phyloP scores from a whole-genome alignment of 2,797 vertebrate genomes.

The Mormyrus hasselquistii region DNA sequence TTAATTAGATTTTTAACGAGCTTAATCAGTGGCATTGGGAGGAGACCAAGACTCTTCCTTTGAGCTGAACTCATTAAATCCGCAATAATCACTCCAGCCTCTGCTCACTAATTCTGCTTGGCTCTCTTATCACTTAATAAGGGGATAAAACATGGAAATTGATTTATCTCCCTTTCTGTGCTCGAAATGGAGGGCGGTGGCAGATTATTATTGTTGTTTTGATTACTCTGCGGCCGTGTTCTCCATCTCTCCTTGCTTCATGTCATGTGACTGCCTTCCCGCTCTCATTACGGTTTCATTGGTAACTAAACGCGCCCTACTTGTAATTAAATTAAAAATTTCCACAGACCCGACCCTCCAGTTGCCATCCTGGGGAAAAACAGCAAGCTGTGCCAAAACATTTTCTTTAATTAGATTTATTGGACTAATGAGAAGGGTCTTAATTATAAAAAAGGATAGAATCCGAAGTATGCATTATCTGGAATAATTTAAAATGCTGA shows the following conservation, averaged over 20 bases:
- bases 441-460: constrained; percentile 28
- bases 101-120: constrained; percentile 29
- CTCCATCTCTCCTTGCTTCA: constrained; percentile 23
- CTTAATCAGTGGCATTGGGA: constrained; percentile 44
- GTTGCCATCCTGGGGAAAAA: constrained; percentile 12
- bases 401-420: constrained; percentile 49
- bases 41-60: constrained; percentile 21
- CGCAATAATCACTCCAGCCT: constrained; percentile 31
- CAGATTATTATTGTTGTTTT: constrained; percentile 51
- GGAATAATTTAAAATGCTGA: constrained; percentile 21
- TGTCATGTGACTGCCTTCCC: constrained; percentile 33
- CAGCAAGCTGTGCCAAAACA: constrained; percentile 37
- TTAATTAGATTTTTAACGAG: constrained; percentile 47
- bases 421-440: constrained; percentile 38
- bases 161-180: constrained; percentile 41
- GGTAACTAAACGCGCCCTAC: constrained; percentile 45
- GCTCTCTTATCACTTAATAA: constrained; percentile 40
- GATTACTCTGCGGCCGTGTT: constrained; percentile 45
- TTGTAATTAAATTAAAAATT: constrained; percentile 45
- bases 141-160: constrained; percentile 42
- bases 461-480: constrained; percentile 35
- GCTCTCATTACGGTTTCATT: constrained; percentile 42
- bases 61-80: constrained; percentile 34
- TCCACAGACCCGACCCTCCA: constrained; percentile 2
- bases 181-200: constrained; percentile 41